Base-by-base conservation (phyloP, 1,140 invertebrate genomes). In the Trichonephila clavipes region DNA sequence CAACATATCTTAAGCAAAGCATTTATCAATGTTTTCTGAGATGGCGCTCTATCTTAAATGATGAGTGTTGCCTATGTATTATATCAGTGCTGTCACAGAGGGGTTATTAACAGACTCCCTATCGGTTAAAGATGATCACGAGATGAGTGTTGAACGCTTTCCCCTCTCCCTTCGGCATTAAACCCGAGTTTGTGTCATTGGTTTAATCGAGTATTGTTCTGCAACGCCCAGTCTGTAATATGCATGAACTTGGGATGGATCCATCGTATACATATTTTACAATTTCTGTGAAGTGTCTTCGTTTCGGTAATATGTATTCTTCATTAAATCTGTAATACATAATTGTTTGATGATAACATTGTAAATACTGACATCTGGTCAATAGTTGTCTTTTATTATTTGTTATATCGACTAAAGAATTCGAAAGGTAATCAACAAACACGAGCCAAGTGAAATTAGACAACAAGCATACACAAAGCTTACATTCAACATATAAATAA, bases 81-180 rank as follows among this genome's bases (percentile, higher is more conserved):
- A 69, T 64, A 90, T 90, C 64, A 88, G 44, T 69, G 87, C 72
- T 90, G 66, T 90, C 88, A 90, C 69, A 77, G 72, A 81, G 72
- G 64, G 69, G 88, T 81, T 90, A 90, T 90, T 90, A 81, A 81
- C 88, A 59, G 72, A 77, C 88, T 90, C 69, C 88, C 88, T 81
- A 90, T 81, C 88, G 51, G 72, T 90, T 90, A 90, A 81, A 90
- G 72, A 90, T 90, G 88, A 90, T 77, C 62, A 72, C 24, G 62
- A 88, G 14, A 16, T n/a, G 62, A 64, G 61, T 72, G 87, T 69
- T 69, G 87, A 87, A 61, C 59, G 85, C 28, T 24, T 88, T 28
- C 61, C 69, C 69, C 69, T 28, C 28, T 77, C 69, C 34, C 69
- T 40, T 40, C 28, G 61, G 58, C 28, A 34, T 34, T 87, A 19